Evolutionary conservation across 2,113 vertebrate species (phyloP), one percentile per base, ranked within the genome.

Genomic region (Sylvilagus bachmani): DNA sequence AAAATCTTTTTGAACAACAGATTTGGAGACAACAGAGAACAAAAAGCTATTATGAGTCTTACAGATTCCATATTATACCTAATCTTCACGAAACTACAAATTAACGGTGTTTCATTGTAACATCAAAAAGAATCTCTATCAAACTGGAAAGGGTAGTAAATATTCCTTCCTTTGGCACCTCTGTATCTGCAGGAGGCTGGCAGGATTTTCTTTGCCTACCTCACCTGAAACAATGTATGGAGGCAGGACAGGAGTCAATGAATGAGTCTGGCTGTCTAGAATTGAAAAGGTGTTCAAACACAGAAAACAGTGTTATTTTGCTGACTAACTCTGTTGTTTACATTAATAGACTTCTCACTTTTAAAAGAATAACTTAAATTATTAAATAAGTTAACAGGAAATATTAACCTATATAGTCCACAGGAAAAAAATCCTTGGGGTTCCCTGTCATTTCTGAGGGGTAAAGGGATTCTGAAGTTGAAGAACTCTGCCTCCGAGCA

Each of bases 21-120:
- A 49, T 89, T 90, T 79, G 87, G 80, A 90, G 36, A 25, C 13
- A 38, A 75, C 8, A 75, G 62, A 49, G 22, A 31, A 44, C 25
- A 58, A 75, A 74, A 82, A 70, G 11, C 86, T 81, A 85, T 51
- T 71, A 67, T 10, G 33, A 70, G 44, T 31, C 14, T 75, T 93
- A 86, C 33, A 85, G 87, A 90, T 62, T 95, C 71, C 24, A 80
- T 31, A 85, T 0, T 58, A 36, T 58, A 64, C 79, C 17, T 53
- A 33, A 86, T 36, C 44, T 93, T 84, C 77, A 91, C 90, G 86
- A 92, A 95, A 86, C 22, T 25, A 83, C 2, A 36, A 78, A 31
- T 81, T 82, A 78, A 44, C 19, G 4, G 1, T 79, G 27, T 51
- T 69, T n/a, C 51, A 62, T n/a, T 74, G 0, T 75, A 58, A 78